Percentiles rank a stretch among this genome's conserved stretches.
Conservation (phyloP, 2,888 invertebrate genomes). For the Caenorhabditis becei region DNA sequence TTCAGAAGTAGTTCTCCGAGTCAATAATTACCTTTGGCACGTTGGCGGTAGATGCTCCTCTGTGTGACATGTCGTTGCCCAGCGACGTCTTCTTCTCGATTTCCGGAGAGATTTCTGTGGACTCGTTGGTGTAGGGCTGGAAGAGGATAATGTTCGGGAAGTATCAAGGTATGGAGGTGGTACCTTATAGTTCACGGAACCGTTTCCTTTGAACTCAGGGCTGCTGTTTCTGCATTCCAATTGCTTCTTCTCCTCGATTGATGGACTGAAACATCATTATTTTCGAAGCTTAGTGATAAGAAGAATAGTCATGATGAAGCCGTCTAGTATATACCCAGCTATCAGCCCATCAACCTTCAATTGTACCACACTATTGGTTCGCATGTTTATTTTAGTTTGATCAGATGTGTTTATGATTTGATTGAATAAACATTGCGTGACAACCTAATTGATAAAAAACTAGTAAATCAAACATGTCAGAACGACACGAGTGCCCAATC, state of each 20-base stretch:
- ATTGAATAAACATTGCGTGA: too few relatives aligned
- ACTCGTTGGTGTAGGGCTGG: slow-evolving; percentile 65
- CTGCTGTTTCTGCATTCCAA: slow-evolving; percentile 65
- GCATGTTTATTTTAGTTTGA: too few relatives aligned
- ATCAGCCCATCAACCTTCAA: too few relatives aligned
- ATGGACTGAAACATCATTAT: slow-evolving; percentile 43
- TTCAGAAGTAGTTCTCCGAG: slow-evolving; percentile 58
- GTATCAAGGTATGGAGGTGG: neutral
- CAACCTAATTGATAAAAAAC: too few relatives aligned
- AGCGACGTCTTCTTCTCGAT: slow-evolving; percentile 64
- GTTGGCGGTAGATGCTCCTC: slow-evolving; percentile 48
- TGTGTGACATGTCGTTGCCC: slow-evolving; percentile 55
- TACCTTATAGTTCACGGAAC: slow-evolving; percentile 66
- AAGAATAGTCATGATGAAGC: too few relatives aligned
- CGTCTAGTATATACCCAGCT: too few relatives aligned
- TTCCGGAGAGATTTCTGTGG: slow-evolving; percentile 62
- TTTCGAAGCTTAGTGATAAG: neutral
- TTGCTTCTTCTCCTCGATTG: slow-evolving; percentile 68
- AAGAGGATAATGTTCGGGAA: slow-evolving; percentile 13
- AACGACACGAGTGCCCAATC: too few relatives aligned
- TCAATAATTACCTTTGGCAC: slow-evolving; percentile 66
- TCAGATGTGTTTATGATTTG: too few relatives aligned
- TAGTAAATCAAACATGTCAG: too few relatives aligned
- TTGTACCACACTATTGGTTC: too few relatives aligned
- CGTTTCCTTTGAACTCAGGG: slow-evolving; percentile 63